phyloP scores from a whole-genome alignment of 2,797 vertebrate genomes.

The Botia kubotai region DNA sequence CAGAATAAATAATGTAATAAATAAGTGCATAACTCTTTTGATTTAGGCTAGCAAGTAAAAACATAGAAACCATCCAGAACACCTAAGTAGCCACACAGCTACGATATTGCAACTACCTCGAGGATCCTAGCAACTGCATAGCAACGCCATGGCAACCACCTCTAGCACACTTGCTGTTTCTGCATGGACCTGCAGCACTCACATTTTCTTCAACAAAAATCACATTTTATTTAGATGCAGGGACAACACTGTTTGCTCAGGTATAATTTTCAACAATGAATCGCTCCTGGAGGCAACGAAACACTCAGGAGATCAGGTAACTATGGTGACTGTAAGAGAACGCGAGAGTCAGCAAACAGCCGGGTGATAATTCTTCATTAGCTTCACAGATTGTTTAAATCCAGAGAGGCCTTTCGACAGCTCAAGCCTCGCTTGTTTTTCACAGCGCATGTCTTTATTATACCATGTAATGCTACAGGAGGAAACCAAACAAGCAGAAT shows the following conservation, averaged over 20 bases:
- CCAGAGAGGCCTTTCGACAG: conserved; percentile 35
- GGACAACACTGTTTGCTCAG: conserved; percentile 14
- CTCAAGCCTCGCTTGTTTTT: conserved; percentile 38
- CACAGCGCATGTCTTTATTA: not conserved
- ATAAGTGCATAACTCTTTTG: too few species aligned
- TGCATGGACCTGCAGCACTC: not conserved
- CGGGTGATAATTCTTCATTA: conserved; percentile 46
- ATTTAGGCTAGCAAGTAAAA: too few species aligned
- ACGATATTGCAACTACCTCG: too few species aligned
- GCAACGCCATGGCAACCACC: not conserved
- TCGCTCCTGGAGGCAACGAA: conserved; percentile 25
- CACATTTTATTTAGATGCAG: not conserved
- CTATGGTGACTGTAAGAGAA: conserved; percentile 43
- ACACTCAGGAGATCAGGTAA: conserved; percentile 36
- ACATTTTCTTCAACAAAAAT: not conserved
- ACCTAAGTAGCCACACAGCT: not conserved
- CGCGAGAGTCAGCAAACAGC: conserved; percentile 44
- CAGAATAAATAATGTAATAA: too few species aligned
- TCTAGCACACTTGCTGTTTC: not conserved
- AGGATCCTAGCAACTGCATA: not conserved
- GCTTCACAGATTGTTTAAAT: conserved; percentile 35
- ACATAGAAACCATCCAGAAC: too few species aligned
- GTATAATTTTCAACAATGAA: conserved; percentile 17
- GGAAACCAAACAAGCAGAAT: not conserved
- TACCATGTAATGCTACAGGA: conserved; percentile 6